Evolutionary conservation across 2,797 vertebrate species (phyloP).

Genomic region (Selene dorsalis): DNA sequence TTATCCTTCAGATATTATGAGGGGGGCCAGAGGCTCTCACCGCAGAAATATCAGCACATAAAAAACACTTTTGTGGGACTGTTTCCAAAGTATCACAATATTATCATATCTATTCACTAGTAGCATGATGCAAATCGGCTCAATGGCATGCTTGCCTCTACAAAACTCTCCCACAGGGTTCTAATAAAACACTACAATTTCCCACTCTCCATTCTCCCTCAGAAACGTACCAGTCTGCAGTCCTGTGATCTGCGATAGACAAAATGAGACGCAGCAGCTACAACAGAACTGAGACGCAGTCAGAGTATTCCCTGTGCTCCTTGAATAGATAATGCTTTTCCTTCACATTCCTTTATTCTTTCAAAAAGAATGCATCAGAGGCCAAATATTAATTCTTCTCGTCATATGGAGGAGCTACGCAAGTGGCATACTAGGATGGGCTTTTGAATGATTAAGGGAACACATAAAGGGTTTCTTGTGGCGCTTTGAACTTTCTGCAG

Average conservation of each 20-base stretch:
- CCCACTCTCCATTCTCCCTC: conserved; percentile 76
- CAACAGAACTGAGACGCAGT: conserved; percentile 79
- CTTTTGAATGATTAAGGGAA: conserved; percentile 88
- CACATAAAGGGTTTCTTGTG: conserved; percentile 86
- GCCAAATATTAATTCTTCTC: conserved; percentile 88
- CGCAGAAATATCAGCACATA: conserved; percentile 56
- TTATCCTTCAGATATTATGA: conserved; percentile 48
- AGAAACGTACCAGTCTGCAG: conserved; percentile 77
- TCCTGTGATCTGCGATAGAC: conserved; percentile 86
- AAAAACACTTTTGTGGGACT: conserved; percentile 67
- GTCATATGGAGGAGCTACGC: conserved; percentile 82
- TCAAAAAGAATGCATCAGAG: conserved; percentile 89
- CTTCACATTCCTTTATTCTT: conserved; percentile 87
- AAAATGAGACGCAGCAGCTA: conserved; percentile 88
- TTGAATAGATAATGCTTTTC: conserved; percentile 89
- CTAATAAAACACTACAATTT: conserved; percentile 83
- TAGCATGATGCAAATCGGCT: conserved; percentile 83
- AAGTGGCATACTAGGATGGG: conserved; percentile 84
- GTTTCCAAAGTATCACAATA: conserved; percentile 77
- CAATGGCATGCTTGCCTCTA: conserved; percentile 78
- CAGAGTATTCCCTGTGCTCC: conserved; percentile 84
- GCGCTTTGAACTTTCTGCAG: conserved; percentile 84
- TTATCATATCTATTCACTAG: conserved; percentile 82
- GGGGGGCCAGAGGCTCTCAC: conserved; percentile 40
- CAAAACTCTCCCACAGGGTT: conserved; percentile 87